Conservation (phyloP, 2,797 vertebrate genomes). For the Lates japonicus region DNA sequence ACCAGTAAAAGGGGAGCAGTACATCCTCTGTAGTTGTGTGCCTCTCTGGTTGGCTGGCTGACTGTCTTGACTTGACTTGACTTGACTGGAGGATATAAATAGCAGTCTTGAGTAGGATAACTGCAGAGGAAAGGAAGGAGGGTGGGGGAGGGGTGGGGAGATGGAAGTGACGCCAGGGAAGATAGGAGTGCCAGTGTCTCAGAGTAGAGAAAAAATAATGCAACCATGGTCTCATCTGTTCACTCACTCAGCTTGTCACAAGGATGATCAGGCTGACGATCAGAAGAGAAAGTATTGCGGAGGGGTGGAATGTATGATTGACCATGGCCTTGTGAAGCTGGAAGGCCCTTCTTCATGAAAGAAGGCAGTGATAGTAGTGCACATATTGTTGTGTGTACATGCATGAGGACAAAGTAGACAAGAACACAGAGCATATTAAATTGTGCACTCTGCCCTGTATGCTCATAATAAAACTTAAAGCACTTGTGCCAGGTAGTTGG, state of each 20-base stretch:
- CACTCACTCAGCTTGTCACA: constrained; percentile 65
- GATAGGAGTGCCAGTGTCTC: constrained; percentile 80
- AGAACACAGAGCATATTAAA: constrained; percentile 20
- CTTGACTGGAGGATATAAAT: constrained; percentile 86
- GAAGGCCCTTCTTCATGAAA: constrained; percentile 58
- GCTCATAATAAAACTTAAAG: constrained; percentile 5
- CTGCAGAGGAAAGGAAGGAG: constrained; percentile 73
- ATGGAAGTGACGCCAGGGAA: constrained; percentile 81
- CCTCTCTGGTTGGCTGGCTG: constrained; percentile 69
- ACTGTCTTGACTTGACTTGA: constrained; percentile 77
- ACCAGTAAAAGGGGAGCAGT: constrained; percentile 69
- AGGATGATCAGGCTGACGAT: constrained; percentile 66
- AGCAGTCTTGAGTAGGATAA: constrained; percentile 85
- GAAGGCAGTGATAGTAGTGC: constrained; percentile 41
- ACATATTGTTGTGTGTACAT: constrained; percentile 37
- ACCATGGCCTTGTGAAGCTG: constrained; percentile 75
- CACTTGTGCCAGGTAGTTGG: constrained; percentile 1
- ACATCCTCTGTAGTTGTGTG: constrained; percentile 65
- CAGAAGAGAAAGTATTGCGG: constrained; percentile 71
- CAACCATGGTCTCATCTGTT: constrained; percentile 73
- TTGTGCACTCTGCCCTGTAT: not conserved
- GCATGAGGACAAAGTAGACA: constrained; percentile 24
- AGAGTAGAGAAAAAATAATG: constrained; percentile 57
- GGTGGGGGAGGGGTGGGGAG: constrained; percentile 46
- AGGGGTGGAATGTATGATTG: constrained; percentile 76